Evolutionary conservation across 2,113 vertebrate genomes (phyloP), one percentile per base, ranked within the genome.

Genomic region (Pseudorhombus dupliciocellatus): DNA sequence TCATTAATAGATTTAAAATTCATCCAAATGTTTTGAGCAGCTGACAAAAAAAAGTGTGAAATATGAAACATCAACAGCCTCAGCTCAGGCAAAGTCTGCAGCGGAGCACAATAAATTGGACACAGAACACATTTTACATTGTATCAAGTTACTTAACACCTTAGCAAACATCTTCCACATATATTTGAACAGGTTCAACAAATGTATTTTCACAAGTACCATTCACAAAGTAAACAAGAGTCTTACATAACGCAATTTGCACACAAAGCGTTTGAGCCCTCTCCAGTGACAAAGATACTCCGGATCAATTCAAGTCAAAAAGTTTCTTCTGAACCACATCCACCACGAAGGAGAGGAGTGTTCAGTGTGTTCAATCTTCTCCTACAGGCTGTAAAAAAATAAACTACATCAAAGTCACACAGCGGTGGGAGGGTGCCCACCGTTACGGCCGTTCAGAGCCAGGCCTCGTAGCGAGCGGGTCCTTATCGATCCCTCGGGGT

Each of bases 401-500:
- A 4, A 65, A 14, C 25, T 4, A 7, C 22, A 31, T 20, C 24
- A 4, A 14, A 63, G 44, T 93, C 92, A 97, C 18, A 96, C 95
- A 7, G 94, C 92, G 20, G 96, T 94, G 3, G 94, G 93, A n/a
- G 92, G 88, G 14, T 94, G 91, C 42, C 91, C 93, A 0, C 93
- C 89, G 7, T 91, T 90, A 51, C 83, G 86, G 26, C 94, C 90
- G 5, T 94, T 94, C 78, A 94, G 79, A 46, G 94, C 94, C 15
- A 88, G 81, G 20, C 92, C 53, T 74, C 95, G 90, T 30, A 91
- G 84, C 0, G 94, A 95, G 31, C 95, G 91, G 15, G 95, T 95
- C 79, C 95, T 89, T 58, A 96, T 90, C 0, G 96, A 97, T 6
- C 95, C 95, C 44, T 97, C 96, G 0, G 92, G 89, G 76, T 94